phyloP scores from a whole-genome alignment of 37 sponge, comb jelly and placozoan species.

The Halisarca cf. caerulea region DNA sequence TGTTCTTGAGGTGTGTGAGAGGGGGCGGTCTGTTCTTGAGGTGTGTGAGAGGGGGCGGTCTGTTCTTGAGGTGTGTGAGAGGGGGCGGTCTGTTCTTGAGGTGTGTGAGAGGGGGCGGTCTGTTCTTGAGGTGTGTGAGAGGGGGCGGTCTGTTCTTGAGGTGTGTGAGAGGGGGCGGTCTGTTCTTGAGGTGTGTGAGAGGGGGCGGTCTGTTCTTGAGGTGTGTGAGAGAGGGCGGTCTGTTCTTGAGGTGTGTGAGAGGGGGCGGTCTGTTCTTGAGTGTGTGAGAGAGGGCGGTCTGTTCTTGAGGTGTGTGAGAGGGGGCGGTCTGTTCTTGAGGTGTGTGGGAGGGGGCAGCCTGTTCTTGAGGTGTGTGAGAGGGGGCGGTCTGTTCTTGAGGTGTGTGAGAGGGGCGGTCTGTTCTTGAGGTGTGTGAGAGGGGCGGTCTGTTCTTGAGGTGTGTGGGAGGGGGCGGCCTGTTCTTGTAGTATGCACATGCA shows the following conservation, averaged over 20 bases:
- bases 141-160: not conserved
- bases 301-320: not conserved
- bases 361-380: too few relatives aligned
- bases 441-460: too few relatives aligned
- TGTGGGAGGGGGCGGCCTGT: not conserved
- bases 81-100: too few relatives aligned
- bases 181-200: too few relatives aligned
- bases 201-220: not conserved
- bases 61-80: too few relatives aligned
- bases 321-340: not conserved
- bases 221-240: too few relatives aligned
- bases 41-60: too few relatives aligned
- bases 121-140: not conserved
- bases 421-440: not conserved
- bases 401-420: not conserved
- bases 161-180: not conserved
- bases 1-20: too few relatives aligned
- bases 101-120: not conserved
- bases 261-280: too few relatives aligned
- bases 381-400: not conserved
- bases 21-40: not conserved
- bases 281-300: not conserved
- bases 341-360: not conserved
- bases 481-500: too few relatives aligned
- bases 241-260: conserved; percentile 43